These are phyloP conservation scores for Odontamblyopus lacepedii DNA, from an alignment of 2,797 vertebrate species.

Conservation along the genomic window DNA sequence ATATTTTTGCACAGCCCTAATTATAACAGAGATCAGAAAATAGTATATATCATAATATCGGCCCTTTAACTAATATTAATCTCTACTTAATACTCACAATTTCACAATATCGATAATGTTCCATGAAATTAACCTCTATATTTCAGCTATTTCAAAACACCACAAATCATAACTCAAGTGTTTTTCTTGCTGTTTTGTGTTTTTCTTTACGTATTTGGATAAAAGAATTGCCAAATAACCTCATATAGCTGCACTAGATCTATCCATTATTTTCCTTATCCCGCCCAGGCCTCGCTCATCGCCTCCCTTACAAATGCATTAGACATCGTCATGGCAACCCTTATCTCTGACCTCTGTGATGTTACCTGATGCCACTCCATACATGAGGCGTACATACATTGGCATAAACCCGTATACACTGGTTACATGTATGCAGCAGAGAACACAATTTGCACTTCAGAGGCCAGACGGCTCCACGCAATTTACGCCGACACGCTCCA, in stretches of 20 bases:
- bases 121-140: too few relatives aligned
- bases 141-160: neutral
- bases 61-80: too few relatives aligned
- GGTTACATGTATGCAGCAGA: neutral
- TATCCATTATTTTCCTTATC: neutral
- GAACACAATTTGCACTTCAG: conserved; percentile 44
- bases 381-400: neutral
- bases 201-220: neutral
- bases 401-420: neutral
- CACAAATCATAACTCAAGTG: neutral
- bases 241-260: neutral
- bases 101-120: too few relatives aligned
- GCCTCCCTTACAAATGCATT: conserved; percentile 12
- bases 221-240: neutral
- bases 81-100: too few relatives aligned
- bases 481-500: conserved; percentile 20
- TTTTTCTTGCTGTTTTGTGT: neutral
- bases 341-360: conserved; percentile 9
- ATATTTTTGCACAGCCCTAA: too few relatives aligned
- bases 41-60: too few relatives aligned
- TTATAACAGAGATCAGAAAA: too few relatives aligned
- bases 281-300: neutral
- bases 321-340: conserved; percentile 17
- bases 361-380: conserved; percentile 1
- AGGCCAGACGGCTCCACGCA: conserved; percentile 3